phyloP scores from a whole-genome alignment of 2,113 vertebrate species.

The Varanus komodoensis region DNA sequence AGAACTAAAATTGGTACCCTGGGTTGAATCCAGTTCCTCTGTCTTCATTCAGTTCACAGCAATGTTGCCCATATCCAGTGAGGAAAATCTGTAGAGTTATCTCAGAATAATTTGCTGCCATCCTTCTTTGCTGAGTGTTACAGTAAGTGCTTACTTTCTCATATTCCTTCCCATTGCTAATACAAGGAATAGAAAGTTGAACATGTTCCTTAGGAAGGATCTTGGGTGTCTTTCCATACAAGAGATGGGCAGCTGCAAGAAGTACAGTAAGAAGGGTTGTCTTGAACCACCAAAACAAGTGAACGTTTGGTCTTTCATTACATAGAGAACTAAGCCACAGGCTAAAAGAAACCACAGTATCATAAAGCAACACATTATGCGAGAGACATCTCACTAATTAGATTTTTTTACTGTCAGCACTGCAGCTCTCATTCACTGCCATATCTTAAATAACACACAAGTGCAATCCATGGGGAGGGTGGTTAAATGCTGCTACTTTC shows the following conservation, averaged over 20 bases:
- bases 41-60: background rate
- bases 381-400: background rate
- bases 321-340: background rate
- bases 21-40: background rate
- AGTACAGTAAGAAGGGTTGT: background rate
- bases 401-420: no score
- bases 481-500: background rate
- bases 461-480: background rate
- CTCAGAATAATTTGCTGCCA: background rate
- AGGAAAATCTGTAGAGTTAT: background rate
- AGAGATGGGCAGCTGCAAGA: background rate
- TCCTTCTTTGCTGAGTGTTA: background rate
- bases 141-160: background rate
- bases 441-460: background rate
- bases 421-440: background rate
- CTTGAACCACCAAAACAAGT: background rate
- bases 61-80: background rate
- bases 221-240: background rate
- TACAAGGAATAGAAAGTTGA: background rate
- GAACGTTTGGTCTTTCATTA: background rate
- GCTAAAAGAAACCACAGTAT: background rate
- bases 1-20: constrained; percentile 9
- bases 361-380: background rate
- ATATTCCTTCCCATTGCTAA: background rate
- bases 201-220: background rate